A percentile compares a stretch with the other conserved stretches of the same genome.
phyloP scores from a whole-genome alignment of 2,888 invertebrate species.

The Calephelis perditalis region DNA sequence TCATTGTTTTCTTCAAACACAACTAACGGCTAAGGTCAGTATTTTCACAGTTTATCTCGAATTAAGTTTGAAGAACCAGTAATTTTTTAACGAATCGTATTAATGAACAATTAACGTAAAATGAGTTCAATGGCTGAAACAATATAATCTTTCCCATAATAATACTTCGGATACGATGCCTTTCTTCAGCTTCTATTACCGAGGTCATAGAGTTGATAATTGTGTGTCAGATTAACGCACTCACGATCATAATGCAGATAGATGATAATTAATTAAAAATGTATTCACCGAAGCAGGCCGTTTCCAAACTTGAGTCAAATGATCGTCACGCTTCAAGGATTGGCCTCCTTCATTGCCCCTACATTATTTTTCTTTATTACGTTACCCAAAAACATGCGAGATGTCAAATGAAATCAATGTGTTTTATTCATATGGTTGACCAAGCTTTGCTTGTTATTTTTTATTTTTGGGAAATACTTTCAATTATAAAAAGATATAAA shows the following conservation, averaged over 20 bases:
- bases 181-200: conserved; percentile 25
- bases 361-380: background rate
- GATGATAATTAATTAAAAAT: conserved; percentile 70
- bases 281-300: conserved; percentile 55
- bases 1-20: conserved; percentile 1
- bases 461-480: no score
- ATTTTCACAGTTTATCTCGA: conserved; percentile 1
- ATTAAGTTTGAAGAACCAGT: conserved; percentile 2
- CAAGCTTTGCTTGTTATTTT: no score
- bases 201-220: conserved; percentile 37
- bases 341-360: conserved; percentile 23
- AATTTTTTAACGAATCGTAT: conserved; percentile 11
- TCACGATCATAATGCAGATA: conserved; percentile 40
- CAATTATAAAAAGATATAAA: no score
- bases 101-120: conserved; percentile 15
- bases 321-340: conserved; percentile 45
- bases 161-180: conserved; percentile 3
- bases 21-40: background rate
- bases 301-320: conserved; percentile 66
- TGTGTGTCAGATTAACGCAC: conserved; percentile 23
- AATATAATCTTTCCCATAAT: conserved; percentile 44
- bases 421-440: background rate
- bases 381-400: background rate
- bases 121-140: conserved; percentile 60
- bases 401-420: conserved; percentile 17